phyloP scores from a whole-genome alignment of 1,140 invertebrate species.

The Dendrolimus punctatus region DNA sequence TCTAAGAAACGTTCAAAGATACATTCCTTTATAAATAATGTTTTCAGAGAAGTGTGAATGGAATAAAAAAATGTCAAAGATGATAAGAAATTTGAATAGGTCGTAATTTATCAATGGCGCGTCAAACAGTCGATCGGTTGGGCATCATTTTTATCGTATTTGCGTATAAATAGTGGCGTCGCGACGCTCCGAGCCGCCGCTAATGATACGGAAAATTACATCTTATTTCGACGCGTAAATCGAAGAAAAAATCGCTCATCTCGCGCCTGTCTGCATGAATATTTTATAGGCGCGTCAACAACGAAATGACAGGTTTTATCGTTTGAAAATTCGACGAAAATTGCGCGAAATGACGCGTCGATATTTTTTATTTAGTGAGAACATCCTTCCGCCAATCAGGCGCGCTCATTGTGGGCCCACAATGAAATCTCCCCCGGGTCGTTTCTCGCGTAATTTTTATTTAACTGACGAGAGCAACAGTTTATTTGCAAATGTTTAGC shows the following conservation, averaged over 20 bases:
- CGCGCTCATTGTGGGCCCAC: conserved; percentile 60
- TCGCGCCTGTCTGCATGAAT: conserved; percentile 65
- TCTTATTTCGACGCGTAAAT: conserved; percentile 70
- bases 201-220: conserved; percentile 74
- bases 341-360: conserved; percentile 68
- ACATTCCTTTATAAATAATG: too few species aligned
- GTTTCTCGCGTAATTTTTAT: conserved; percentile 61
- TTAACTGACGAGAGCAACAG: conserved; percentile 61
- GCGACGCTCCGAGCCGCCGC: conserved; percentile 59
- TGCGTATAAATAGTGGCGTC: conserved; percentile 69
- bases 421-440: conserved; percentile 55
- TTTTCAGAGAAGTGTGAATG: conserved; percentile 5
- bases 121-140: conserved; percentile 64
- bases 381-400: conserved; percentile 71
- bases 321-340: conserved; percentile 71
- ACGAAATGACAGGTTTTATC: conserved; percentile 71
- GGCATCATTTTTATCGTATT: conserved; percentile 70
- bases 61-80: conserved; percentile 37
- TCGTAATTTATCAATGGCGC: conserved; percentile 67
- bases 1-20: too few species aligned
- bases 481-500: conserved; percentile 52
- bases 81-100: conserved; percentile 52
- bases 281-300: conserved; percentile 71
- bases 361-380: conserved; percentile 71
- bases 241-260: conserved; percentile 70